A percentile compares a stretch with the other conserved stretches of the same genome.
Conservation (phyloP, 64 coral and sea anemone genomes). For the Stichodactyla helianthus region DNA sequence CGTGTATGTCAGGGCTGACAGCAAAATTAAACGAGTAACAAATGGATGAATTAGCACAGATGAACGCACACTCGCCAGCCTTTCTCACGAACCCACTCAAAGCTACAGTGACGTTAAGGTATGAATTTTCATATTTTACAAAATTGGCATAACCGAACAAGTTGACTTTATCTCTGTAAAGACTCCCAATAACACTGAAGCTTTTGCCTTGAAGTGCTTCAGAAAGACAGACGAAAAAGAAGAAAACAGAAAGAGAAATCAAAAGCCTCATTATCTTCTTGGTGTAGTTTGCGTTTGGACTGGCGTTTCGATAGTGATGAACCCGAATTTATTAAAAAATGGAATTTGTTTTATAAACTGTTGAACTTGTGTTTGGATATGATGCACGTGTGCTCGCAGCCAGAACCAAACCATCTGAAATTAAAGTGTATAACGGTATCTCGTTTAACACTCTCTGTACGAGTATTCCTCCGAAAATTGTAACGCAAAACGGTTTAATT, state of each 20-base stretch:
- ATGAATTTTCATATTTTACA: not conserved
- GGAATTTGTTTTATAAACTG: too few relatives aligned
- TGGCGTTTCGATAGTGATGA: too few relatives aligned
- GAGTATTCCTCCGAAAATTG: too few relatives aligned
- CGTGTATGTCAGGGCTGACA: constrained; percentile 7
- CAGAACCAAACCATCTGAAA: too few relatives aligned
- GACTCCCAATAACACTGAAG: not conserved
- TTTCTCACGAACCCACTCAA: constrained; percentile 1
- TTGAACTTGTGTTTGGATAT: too few relatives aligned
- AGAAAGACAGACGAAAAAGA: not conserved
- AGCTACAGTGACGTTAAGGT: not conserved
- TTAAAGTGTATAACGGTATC: too few relatives aligned
- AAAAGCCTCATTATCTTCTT: not conserved
- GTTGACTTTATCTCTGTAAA: not conserved
- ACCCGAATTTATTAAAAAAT: too few relatives aligned
- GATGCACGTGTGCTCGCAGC: too few relatives aligned
- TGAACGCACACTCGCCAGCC: not conserved
- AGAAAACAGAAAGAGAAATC: not conserved
- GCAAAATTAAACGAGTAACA: constrained; percentile 39
- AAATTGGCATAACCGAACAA: not conserved
- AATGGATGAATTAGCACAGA: not conserved
- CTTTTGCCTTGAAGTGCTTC: not conserved
- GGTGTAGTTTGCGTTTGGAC: not conserved
- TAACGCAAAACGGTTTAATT: too few relatives aligned
- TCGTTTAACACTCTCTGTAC: too few relatives aligned